These are phyloP conservation scores for Nebria salina DNA, from an alignment of 2,888 invertebrate species.

Conservation along the genomic window DNA sequence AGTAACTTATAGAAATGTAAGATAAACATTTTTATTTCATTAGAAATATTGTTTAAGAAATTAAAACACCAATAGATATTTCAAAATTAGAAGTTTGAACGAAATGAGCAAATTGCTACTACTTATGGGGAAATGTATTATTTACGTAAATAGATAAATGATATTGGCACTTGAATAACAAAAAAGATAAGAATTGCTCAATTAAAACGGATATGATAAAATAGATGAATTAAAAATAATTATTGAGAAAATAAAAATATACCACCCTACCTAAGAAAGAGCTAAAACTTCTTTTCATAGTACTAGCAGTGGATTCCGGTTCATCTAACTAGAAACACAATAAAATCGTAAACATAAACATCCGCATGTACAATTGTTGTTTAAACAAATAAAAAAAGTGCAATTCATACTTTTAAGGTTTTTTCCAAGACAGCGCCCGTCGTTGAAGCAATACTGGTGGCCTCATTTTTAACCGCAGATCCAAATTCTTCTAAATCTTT, in stretches of 20 bases:
- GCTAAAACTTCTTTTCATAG: constrained; percentile 77
- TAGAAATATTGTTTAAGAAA: no score
- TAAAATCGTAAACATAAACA: constrained; percentile 7
- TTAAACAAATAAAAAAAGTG: not conserved
- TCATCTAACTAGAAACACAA: constrained; percentile 69
- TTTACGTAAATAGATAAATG: not conserved
- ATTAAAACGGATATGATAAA: not conserved
- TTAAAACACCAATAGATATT: no score
- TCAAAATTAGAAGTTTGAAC: no score
- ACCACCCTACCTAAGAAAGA: constrained; percentile 70
- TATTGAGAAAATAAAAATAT: not conserved
- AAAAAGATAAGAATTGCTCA: not conserved
- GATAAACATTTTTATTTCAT: no score
- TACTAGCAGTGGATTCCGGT: constrained; percentile 76
- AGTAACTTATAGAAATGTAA: no score
- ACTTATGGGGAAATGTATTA: no score
- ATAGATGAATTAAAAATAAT: not conserved
- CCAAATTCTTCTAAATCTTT: constrained; percentile 81
- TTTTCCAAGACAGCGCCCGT: constrained; percentile 75
- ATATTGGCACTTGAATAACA: not conserved
- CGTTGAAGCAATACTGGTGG: constrained; percentile 72
- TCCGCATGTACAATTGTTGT: not conserved
- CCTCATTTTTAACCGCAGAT: constrained; percentile 76
- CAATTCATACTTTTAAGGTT: constrained; percentile 70
- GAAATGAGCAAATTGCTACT: no score